Evolutionary conservation across 2,797 vertebrate genomes (phyloP), one percentile per base, ranked within the genome.

Genomic region (Acrossocheilus fasciatus): DNA sequence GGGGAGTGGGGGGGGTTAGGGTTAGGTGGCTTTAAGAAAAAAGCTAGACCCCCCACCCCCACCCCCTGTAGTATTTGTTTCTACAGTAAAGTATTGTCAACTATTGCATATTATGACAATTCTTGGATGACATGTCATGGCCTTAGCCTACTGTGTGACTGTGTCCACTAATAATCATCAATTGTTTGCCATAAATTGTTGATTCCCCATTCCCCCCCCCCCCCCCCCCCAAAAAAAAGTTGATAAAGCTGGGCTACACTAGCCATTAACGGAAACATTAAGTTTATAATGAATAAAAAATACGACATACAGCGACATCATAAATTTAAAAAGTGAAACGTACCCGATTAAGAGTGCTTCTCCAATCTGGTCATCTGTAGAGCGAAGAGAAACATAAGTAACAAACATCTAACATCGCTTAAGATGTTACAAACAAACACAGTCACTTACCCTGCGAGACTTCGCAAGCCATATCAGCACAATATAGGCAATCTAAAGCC

Each of bases 361-460:
- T 57, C 89, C 89, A n/a, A 90, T 87, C 41, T 76, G 85, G 15
- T 66, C 80, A 83, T 90, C 89, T 90, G 85, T 47, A 2, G 4
- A 81, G 20, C 26, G 1, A 54, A 66, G 0, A 34, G 14, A 72
- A 80, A 45, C 59, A 47, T 45, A 1, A 57, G 43, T n/a, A 47
- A 26, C 41, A 76, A 12, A 69, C 62, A 68, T 69, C 8, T 54
- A 17, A 57, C 52, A n/a, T 23, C 12, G n/a, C 15, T 54, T 54
- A 85, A 59, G 18, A 57, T 12, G 34, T 36, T 2, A 47, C 26
- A 57, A 45, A 79, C n/a, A 66, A 34, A 52, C 11, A 20, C 17
- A 18, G 77, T 9, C 17, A n/a, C 84, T 85, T 85, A 85, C 84
- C 84, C 11, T 72, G 75, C 20, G 76, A 59, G n/a, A 17, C 76